Evolutionary conservation across 2,888 invertebrate species (phyloP), one percentile per base, ranked within the genome.

Genomic region (Erebia aethiops): DNA sequence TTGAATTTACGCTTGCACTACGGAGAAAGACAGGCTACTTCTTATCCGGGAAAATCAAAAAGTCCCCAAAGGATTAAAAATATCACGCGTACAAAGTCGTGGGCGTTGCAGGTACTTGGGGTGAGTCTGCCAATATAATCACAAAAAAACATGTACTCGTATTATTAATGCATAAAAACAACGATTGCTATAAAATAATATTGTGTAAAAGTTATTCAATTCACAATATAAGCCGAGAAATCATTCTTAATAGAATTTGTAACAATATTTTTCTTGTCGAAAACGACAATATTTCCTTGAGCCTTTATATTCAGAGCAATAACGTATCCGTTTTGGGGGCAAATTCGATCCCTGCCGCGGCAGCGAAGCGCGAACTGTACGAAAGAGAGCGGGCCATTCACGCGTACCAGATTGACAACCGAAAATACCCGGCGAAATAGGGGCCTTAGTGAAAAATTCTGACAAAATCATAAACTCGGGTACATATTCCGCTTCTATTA

Each of bases 341-440:
- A 82, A 87, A 89, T 87, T 87, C 81, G 83, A 87, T 86, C 82
- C 82, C 78, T 78, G 78, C 72, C 74, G 73, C 77, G 77, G 81
- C 82, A 83, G 77, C 77, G 84, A 81, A 78, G 84, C 83, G 83
- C 77, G 80, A 84, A 83, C 78, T 75, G 79, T 78, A 75, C 76
- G 73, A 79, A 80, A 81, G 82, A 78, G 81, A 57, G 57, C 79
- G 68, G 76, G 71, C 77, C 85, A 86, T 83, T 86, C 87, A 87
- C 83, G 88, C 89, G 87, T 82, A 74, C 67, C 81, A 82, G 87
- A 91, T 88, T 90, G 89, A 89, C 89, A 89, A 87, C 85, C 86
- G 81, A 86, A 87, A 86, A 75, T 75, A 74, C 62, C 71, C 70
- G 71, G 71, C 67, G 67, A 67, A 67, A 74, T 71, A 69, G 68